A percentile compares a stretch with the other conserved stretches of the same genome.
These are phyloP conservation scores for Drosophila stalkeri DNA, from an alignment of 2,888 invertebrate species.

Conservation along the genomic window DNA sequence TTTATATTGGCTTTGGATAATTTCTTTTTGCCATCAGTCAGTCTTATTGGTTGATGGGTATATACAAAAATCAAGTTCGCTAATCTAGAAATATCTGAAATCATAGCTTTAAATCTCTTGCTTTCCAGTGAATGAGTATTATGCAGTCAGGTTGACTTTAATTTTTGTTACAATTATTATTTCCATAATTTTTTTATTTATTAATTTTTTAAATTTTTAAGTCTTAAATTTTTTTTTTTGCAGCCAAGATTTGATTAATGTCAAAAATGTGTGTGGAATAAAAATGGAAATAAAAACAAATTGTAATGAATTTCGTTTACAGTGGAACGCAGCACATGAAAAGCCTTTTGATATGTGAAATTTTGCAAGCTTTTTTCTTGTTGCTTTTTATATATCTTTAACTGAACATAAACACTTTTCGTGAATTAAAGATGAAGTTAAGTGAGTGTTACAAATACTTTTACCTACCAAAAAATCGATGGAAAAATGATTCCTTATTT, in stretches of 20 bases:
- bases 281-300: not conserved
- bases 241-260: not conserved
- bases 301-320: not conserved
- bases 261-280: not conserved
- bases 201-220: not conserved
- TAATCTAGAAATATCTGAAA: not conserved
- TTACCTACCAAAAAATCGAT: conserved; percentile 78
- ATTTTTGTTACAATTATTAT: no score
- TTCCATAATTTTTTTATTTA: not conserved
- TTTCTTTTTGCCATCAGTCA: no score
- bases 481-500: conserved; percentile 74
- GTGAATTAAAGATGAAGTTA: conserved; percentile 27
- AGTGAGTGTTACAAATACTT: conserved; percentile 20
- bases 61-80: not conserved
- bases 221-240: no score
- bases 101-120: no score
- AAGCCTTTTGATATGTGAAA: not conserved
- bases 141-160: no score
- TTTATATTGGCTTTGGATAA: no score
- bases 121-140: no score
- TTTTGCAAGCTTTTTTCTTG: not conserved
- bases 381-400: conserved; percentile 48
- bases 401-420: conserved; percentile 69
- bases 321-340: not conserved
- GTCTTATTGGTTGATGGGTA: no score